Conservation (phyloP, 1,140 invertebrate species). For the Pinna nobilis region DNA sequence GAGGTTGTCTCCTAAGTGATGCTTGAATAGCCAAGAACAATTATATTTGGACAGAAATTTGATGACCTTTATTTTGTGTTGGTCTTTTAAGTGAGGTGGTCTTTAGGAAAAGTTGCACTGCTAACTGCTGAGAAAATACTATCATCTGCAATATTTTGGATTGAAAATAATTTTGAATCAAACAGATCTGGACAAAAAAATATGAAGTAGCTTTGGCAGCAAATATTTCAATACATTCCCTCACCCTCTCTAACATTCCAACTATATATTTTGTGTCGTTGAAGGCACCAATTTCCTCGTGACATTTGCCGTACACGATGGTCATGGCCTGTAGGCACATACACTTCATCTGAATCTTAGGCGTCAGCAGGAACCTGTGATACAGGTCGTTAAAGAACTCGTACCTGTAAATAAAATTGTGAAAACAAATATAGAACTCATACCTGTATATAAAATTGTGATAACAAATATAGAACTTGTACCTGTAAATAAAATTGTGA, state of each 20-base stretch:
- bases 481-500: not conserved
- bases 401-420: conserved; percentile 75
- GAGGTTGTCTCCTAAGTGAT: too few species aligned
- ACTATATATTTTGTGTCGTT: conserved; percentile 98
- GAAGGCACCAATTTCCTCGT: conserved; percentile 97
- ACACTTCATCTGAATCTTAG: conserved; percentile 93
- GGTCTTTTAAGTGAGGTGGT: too few species aligned
- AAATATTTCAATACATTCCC: conserved; percentile 39
- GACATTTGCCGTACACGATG: conserved; percentile 96
- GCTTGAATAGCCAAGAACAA: too few species aligned
- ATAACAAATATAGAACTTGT: not conserved
- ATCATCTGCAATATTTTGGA: too few species aligned
- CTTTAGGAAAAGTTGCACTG: too few species aligned
- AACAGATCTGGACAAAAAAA: too few species aligned
- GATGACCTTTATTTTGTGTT: too few species aligned
- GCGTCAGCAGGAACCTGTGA: conserved; percentile 94
- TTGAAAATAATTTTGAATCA: too few species aligned
- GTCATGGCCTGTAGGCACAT: conserved; percentile 98
- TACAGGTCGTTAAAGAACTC: conserved; percentile 99
- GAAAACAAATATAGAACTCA: not conserved
- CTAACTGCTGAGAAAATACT: too few species aligned
- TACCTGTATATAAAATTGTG: not conserved
- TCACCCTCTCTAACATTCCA: conserved; percentile 93
- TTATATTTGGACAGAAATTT: too few species aligned
- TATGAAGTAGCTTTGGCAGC: too few species aligned